Evolutionary conservation across 2,888 invertebrate genomes (phyloP).

Genomic region (Argyresthia goedartella): DNA sequence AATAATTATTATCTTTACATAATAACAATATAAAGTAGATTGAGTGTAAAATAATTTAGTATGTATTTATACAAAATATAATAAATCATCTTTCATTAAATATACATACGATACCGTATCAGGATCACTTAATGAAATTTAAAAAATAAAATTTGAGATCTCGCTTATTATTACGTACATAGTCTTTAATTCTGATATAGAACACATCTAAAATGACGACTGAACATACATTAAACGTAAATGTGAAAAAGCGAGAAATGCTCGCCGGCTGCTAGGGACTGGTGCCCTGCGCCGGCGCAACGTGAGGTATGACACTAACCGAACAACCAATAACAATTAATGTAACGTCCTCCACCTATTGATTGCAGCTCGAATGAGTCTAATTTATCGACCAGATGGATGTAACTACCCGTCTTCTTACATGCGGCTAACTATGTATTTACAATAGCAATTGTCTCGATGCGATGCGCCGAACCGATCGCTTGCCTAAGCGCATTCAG

Average conservation of each 20-base stretch:
- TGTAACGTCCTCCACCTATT: conserved; percentile 56
- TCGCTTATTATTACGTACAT: conserved; percentile 69
- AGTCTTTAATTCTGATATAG: conserved; percentile 67
- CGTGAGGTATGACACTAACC: conserved; percentile 46
- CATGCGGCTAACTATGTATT: conserved; percentile 43
- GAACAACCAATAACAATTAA: conserved; percentile 59
- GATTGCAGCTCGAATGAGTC: conserved; percentile 62
- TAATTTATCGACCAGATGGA: conserved; percentile 65
- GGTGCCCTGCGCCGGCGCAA: conserved; percentile 21
- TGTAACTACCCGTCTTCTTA: conserved; percentile 4
- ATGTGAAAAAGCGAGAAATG: conserved; percentile 57
- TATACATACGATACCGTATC: conserved; percentile 63
- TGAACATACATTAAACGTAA: conserved; percentile 59
- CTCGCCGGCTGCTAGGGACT: conserved; percentile 12
- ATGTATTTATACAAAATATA: conserved; percentile 68
- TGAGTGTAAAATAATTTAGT: conserved; percentile 67
- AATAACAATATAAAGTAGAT: conserved; percentile 66
- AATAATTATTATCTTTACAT: conserved; percentile 64
- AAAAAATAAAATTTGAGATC: conserved; percentile 67
- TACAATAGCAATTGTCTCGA: conserved; percentile 50
- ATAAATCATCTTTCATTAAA: conserved; percentile 66
- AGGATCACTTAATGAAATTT: conserved; percentile 63
- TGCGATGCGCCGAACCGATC: conserved; percentile 67
- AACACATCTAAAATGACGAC: conserved; percentile 64
- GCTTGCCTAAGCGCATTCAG: conserved; percentile 64